phyloP scores from a whole-genome alignment of 1,140 invertebrate genomes.

The Rhyacophila brunnea region DNA sequence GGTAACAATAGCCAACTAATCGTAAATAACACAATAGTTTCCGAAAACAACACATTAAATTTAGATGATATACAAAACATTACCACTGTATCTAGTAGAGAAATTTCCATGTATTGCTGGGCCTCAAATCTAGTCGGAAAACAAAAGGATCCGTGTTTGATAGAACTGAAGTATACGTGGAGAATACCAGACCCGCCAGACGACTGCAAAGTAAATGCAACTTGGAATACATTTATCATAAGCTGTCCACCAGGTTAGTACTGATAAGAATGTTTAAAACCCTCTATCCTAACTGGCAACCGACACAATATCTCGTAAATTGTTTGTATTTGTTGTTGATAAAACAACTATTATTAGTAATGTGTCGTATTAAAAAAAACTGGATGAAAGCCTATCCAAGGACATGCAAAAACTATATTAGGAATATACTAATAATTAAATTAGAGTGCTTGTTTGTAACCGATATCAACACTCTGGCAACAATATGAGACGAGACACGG shows the following conservation, averaged over 20 bases:
- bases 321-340: too few relatives aligned
- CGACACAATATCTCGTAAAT: too few relatives aligned
- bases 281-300: too few relatives aligned
- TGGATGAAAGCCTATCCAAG: too few relatives aligned
- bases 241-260: conserved; percentile 22
- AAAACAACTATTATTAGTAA: too few relatives aligned
- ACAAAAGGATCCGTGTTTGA: conserved; percentile 20
- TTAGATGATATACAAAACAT: conserved; percentile 14
- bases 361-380: too few relatives aligned
- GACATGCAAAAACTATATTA: too few relatives aligned
- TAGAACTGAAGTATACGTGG: conserved; percentile 14
- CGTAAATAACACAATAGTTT: conserved; percentile 16
- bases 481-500: too few relatives aligned
- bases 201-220: conserved; percentile 24
- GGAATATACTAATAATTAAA: too few relatives aligned
- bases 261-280: too few relatives aligned
- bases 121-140: conserved; percentile 21
- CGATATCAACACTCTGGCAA: too few relatives aligned
- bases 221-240: conserved; percentile 16
- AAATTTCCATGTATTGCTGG: conserved; percentile 28
- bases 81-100: background rate
- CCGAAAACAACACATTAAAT: conserved; percentile 13
- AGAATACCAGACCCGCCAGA: conserved; percentile 26
- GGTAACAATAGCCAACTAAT: conserved; percentile 8
- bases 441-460: too few relatives aligned